Evolutionary conservation across 2,888 invertebrate genomes (phyloP), one percentile per base, ranked within the genome.

Genomic region (Helobdella robusta): DNA sequence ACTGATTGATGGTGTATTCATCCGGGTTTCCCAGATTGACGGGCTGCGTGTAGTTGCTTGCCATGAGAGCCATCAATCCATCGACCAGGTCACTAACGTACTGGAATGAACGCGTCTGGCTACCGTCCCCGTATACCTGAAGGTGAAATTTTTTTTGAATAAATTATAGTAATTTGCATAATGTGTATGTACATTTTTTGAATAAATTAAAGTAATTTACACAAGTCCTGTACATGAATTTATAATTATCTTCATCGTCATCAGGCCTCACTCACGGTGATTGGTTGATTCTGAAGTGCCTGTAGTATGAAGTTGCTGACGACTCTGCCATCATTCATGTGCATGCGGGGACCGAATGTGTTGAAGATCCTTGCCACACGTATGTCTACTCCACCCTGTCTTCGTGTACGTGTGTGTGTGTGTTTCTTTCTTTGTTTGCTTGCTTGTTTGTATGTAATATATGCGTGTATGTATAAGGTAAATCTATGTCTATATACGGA

Each of bases 221-320:
- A n/a, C n/a, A n/a, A n/a, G n/a, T n/a, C n/a, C n/a, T n/a, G n/a
- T n/a, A n/a, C n/a, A n/a, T n/a, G n/a, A n/a, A n/a, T n/a, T n/a
- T n/a, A n/a, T n/a, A n/a, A n/a, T n/a, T n/a, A n/a, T n/a, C n/a
- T n/a, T n/a, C n/a, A n/a, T n/a, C n/a, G n/a, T n/a, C n/a, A n/a
- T n/a, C 30, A 18, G 2, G 6, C n/a, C 30, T 20, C 2, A 78
- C 83, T 83, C 81, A 93, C 91, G 2, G 95, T 95, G 64, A 99
- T 91, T 2, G 90, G 88, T 75, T 94, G 86, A 77, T 91, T 90
- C 77, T 93, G 89, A 66, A 99, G 81, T 0, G 95, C 92, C 81
- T 98, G 97, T 71, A 97, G 84, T 71, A 98, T 91, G 75, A 99
- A 98, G 82, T 99, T 98, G 18, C 95, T 95, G 0, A 98, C 97